Evolutionary conservation across 1,140 invertebrate species (phyloP), one percentile per base, ranked within the genome.

Genomic region (Bacillus rossius): DNA sequence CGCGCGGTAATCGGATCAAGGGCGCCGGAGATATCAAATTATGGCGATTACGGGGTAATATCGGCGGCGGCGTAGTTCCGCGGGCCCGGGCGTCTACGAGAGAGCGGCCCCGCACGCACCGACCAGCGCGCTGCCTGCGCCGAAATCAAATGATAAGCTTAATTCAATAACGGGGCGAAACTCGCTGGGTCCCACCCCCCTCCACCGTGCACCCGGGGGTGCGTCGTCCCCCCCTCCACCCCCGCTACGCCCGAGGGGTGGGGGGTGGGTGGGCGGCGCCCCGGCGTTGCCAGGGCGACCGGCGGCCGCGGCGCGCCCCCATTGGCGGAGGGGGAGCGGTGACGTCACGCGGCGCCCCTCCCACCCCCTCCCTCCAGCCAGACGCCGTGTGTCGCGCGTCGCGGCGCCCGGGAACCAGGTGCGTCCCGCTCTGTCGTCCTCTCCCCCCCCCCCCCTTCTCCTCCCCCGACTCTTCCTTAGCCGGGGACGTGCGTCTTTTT

Each of bases 91-190:
- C 8, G 23, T n/a, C 25, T 64, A 59, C 63, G 63, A 55, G 58
- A 47, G 29, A 42, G 26, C 38, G 25, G 25, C 26, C 22, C 29
- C 43, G 23, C 43, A 56, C 23, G 59, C 69, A 68, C 69, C 68
- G 70, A 71, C 74, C 72, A 69, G 74, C 79, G 79, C 77, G 78
- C 78, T 77, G 76, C 70, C 78, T 74, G 78, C 73, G 75, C 75
- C 79, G 79, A 84, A 84, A 84, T 83, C 81, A 83, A 84, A 84
- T 84, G 82, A 84, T 84, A 81, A 82, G 80, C 80, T 81, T 84
- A 84, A 84, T 84, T 84, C 81, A 83, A 84, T 84, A 83, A 84
- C 79, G 41, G 26, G 17, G 20, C 14, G 23, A 34, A 4, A 7
- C 29, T 4, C 29, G 29, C 4, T 7, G 29, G 5, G 5, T 10